Conservation (phyloP, 2,113 vertebrate genomes). For the Eulemur rufifrons region DNA sequence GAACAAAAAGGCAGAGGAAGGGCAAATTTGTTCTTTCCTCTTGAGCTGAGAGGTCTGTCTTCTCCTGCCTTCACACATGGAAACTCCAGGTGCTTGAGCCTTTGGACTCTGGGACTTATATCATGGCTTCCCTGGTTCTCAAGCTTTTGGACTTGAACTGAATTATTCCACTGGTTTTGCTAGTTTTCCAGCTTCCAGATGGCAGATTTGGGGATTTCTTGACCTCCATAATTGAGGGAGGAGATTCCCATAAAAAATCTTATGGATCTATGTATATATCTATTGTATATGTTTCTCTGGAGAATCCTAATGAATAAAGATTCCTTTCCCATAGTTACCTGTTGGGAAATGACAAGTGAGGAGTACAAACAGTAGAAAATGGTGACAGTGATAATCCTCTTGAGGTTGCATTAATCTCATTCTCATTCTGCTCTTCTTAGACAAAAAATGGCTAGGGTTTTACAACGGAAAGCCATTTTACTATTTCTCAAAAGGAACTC, state of each 20-base stretch:
- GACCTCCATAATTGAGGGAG: not conserved
- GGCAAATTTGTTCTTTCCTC: not conserved
- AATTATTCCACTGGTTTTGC: not conserved
- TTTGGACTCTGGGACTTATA: not conserved
- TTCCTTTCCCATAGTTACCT: not conserved
- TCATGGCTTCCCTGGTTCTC: not conserved
- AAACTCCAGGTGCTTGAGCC: fast-evolving
- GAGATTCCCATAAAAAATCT: not conserved
- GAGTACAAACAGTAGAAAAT: too few relatives aligned
- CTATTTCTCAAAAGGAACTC: not conserved
- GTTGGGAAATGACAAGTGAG: too few relatives aligned
- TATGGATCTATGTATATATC: not conserved
- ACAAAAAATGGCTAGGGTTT: not conserved
- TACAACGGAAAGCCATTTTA: not conserved
- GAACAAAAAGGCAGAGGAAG: not conserved
- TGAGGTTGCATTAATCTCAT: too few relatives aligned
- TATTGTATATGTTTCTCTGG: not conserved
- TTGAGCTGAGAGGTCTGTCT: not conserved
- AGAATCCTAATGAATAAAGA: not conserved
- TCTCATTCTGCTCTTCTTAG: too few relatives aligned
- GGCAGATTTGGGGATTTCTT: not conserved
- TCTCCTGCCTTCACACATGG: fast-evolving
- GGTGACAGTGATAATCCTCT: too few relatives aligned
- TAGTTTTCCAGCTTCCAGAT: not conserved
- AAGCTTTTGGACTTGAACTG: too few relatives aligned